These are phyloP conservation scores for Turritopsis rubra DNA, from an alignment of 30 jellyfish, hydroid and myxozoan species.

Conservation along the genomic window DNA sequence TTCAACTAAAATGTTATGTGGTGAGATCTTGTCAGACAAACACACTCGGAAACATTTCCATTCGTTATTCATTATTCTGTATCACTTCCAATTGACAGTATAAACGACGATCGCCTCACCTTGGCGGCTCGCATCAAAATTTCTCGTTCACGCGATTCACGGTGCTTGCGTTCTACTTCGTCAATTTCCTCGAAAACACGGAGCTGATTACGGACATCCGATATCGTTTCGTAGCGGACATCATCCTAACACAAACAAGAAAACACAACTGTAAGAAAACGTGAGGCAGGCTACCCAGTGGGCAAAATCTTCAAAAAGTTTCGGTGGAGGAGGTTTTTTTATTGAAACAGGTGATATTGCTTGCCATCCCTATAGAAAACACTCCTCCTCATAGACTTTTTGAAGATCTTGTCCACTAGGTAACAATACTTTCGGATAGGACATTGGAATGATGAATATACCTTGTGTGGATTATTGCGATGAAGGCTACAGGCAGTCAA, in stretches of 20 bases:
- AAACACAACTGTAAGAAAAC: background rate
- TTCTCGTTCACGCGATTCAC: slow-evolving; percentile 97
- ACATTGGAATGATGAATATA: background rate
- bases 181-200: slow-evolving; percentile 92
- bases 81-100: no score
- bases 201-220: slow-evolving; percentile 85
- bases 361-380: no score
- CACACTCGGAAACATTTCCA: no score
- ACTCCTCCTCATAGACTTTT: no score
- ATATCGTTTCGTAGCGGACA: slow-evolving; percentile 64
- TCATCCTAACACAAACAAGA: slow-evolving; percentile 46
- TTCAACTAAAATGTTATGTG: no score
- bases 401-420: no score
- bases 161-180: slow-evolving; percentile 95
- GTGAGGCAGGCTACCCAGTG: no score
- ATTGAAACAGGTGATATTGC: no score
- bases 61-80: no score
- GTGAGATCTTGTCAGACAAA: no score
- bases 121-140: slow-evolving; percentile 98
- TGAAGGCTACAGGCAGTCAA: slow-evolving; percentile 78
- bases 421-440: background rate
- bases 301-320: no score
- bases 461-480: slow-evolving; percentile 91
- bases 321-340: no score
- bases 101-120: slow-evolving; percentile 47